Conservation (phyloP, 2,797 vertebrate species). For the Mergus octosetaceus region DNA sequence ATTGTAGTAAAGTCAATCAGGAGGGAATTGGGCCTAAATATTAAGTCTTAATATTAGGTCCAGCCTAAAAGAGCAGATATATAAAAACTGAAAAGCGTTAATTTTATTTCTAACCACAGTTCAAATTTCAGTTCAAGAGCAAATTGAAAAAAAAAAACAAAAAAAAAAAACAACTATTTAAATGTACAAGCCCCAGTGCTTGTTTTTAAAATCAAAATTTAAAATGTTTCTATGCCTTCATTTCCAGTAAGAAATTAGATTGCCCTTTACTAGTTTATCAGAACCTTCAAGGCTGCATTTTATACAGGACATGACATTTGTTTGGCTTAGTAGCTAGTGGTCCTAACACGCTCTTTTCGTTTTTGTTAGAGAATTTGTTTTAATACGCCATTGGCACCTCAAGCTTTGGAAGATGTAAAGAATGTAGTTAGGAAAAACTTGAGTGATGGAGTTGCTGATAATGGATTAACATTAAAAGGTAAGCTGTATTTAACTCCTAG, state of each 20-base stretch:
- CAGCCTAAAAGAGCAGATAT: not conserved
- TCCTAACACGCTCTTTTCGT: not conserved
- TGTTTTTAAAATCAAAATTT: not conserved
- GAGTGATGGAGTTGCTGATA: constrained; percentile 87
- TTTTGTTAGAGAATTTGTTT: constrained; percentile 91
- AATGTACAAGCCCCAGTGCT: not conserved
- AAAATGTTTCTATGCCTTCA: not conserved
- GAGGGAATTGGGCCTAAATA: not conserved
- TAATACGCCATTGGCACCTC: constrained; percentile 91
- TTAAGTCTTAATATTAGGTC: not conserved
- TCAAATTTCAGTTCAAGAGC: not conserved
- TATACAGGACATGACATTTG: not conserved
- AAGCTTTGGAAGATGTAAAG: constrained; percentile 95
- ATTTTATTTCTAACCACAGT: not conserved
- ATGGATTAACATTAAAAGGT: constrained; percentile 94
- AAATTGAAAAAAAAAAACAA: not conserved
- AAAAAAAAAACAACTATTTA: not conserved
- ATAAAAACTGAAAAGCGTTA: not conserved
- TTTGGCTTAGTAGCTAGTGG: constrained; percentile 3
- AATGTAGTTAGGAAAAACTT: constrained; percentile 95
- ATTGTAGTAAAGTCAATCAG: not conserved
- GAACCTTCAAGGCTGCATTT: not conserved
- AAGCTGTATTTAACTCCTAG: not conserved
- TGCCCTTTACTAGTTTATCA: not conserved
- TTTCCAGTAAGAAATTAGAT: not conserved